Base-by-base conservation (phyloP, 2,113 vertebrate genomes). In the Corydoras maculifer region DNA sequence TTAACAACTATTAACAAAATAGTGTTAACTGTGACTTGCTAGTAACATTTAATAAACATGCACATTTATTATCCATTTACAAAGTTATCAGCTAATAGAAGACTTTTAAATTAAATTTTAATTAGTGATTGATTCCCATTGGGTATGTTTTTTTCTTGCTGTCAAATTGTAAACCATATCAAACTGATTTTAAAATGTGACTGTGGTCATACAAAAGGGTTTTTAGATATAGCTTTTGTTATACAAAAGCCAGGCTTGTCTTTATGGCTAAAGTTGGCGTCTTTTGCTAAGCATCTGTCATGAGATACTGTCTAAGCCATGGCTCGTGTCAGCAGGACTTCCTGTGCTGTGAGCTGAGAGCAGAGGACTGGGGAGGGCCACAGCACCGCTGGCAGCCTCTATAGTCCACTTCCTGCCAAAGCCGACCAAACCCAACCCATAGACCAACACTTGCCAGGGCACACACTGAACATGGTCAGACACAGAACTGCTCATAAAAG, bases 321-420 rank as follows among this genome's bases (percentile, higher is more conserved):
- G 68, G 65, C 60, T 76, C 68, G 58, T 79, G 77, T 79, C 77
- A 79, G 77, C 77, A 79, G 77, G 77, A 79, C 77, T 79, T 79
- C 77, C 77, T 79, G 77, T 76, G 74, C 74, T 73, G 74, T 62
- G 68, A 76, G 74, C 69, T 59, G 67, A 58, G 74, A 70, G 77
- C 74, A 79, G 77, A 79, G 74, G 77, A 74, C 77, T 58, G 72
- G 74, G 74, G 73, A 69, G 77, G 77, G 77, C 73, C 69, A 72
- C 73, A 65, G 73, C 54, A 60, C 76, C 59, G 43, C 69, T 68
- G 73, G 77, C 72, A 74, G 72, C 31, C 65, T 54, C 15, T 61
- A 11, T 49, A 64, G 58, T 68, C 18, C 62, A 61, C 65, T 78
- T 75, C 73, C 77, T 78, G 72, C 69, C 77, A 78, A 64, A 18